Base-by-base conservation (phyloP, 2,113 vertebrate genomes). In the Mirza zaza region DNA sequence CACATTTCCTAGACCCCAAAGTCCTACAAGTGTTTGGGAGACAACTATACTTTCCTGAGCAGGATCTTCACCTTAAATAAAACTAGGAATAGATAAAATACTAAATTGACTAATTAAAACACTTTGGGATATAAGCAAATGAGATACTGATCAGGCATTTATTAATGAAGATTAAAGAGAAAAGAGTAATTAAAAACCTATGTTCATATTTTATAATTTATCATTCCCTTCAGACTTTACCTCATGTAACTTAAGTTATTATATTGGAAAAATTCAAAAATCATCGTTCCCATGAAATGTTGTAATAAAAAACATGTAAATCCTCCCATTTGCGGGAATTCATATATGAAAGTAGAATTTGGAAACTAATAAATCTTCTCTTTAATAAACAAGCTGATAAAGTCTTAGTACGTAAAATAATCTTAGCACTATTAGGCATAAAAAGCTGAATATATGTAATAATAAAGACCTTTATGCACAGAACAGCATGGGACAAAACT, bases 231-330 rank as follows among this genome's bases (percentile, higher is more conserved):
- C 75, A 79, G 17, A 83, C 14, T 90, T 81, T 45, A 73, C 0
- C 85, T 91, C 14, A 68, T 34, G 45, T 27, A 91, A 86, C 57
- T 63, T 70, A 80, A 71, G 8, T 55, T 34, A 59, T 12, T 84
- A 1, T 59, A 45, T 25, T 93, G 65, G 63, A 93, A 57, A 95
- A 84, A 94, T 48, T 90, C 5, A 91, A 83, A 93, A 68, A 50
- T 18, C 39, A 45, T 57, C 10, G 36, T 87, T 71, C 34, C 8
- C 76, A 0, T 57, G 25, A 90, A 82, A 87, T 90, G 11, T 39
- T 82, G 1, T 45, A 81, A 89, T 63, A 85, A 80, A 79, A 96
- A 59, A 29, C 2, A 61, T 55, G 8, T 45, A 91, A 87, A 59
- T 84, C 9, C 13, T 52, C 25, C 65, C 10, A 52, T 71, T 87